These are phyloP conservation scores for Heliconius ethilla DNA, from an alignment of 2,888 invertebrate genomes.

Conservation along the genomic window DNA sequence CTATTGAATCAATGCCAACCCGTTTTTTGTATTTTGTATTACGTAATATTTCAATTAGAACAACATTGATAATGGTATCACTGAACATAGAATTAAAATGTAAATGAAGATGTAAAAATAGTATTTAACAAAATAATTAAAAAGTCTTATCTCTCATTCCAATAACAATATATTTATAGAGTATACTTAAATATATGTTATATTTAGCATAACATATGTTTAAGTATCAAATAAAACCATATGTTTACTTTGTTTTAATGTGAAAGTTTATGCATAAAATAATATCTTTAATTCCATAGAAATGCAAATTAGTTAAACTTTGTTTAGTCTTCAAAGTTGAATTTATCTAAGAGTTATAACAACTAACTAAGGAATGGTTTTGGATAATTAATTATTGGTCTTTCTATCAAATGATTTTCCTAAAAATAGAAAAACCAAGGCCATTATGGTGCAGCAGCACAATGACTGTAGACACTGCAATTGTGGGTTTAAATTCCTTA, in stretches of 20 bases:
- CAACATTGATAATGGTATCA: neutral
- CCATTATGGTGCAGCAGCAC: neutral
- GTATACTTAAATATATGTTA: too few relatives aligned
- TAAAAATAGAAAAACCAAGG: neutral
- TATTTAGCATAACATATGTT: too few relatives aligned
- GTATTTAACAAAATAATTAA: neutral
- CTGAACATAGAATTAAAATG: neutral
- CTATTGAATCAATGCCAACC: neutral
- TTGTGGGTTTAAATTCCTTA: neutral
- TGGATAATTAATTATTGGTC: too few relatives aligned
- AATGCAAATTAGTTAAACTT: neutral
- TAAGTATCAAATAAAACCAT: neutral
- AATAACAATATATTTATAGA: neutral
- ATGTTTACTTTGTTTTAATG: neutral
- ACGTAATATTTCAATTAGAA: neutral
- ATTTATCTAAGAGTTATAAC: neutral
- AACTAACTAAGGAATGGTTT: neutral
- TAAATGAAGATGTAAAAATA: neutral
- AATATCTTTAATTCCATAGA: neutral
- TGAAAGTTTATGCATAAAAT: neutral
- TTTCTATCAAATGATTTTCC: neutral
- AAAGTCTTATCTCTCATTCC: neutral
- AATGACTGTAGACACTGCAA: neutral
- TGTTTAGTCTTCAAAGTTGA: constrained; percentile 6
- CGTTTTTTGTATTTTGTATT: neutral